Evolutionary conservation across 2,113 vertebrate species (phyloP).

Genomic region (Recurvirostra avosetta): DNA sequence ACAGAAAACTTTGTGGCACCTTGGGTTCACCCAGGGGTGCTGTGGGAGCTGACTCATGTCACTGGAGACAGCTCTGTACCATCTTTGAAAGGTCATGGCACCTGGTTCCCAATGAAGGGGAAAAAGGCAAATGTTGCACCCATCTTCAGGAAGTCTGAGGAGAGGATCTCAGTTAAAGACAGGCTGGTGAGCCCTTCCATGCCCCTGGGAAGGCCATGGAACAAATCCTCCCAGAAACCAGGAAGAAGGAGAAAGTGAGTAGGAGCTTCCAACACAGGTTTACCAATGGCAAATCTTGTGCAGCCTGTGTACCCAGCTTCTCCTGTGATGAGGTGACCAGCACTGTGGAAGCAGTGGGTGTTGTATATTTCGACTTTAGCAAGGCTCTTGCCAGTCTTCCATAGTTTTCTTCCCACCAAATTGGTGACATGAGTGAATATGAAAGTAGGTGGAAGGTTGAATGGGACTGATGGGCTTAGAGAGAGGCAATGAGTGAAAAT

Average conservation of each 20-base stretch:
- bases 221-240: background rate
- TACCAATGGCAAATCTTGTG: background rate
- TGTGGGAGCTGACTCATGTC: background rate
- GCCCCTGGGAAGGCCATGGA: background rate
- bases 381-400: background rate
- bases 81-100: background rate
- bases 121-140: background rate
- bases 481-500: background rate
- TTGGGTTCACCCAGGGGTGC: background rate
- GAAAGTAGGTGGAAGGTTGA: background rate
- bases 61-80: background rate
- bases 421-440: background rate
- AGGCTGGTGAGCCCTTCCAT: background rate
- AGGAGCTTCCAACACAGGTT: background rate
- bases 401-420: background rate
- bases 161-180: fast-evolving
- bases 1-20: background rate
- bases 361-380: background rate
- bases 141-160: background rate
- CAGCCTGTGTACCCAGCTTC: background rate
- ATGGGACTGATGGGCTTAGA: background rate
- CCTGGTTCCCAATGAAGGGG: background rate
- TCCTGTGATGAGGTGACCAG: background rate
- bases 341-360: background rate
- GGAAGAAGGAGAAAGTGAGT: background rate